Conservation (phyloP, 1,140 invertebrate species). For the Pteromalus puparum region DNA sequence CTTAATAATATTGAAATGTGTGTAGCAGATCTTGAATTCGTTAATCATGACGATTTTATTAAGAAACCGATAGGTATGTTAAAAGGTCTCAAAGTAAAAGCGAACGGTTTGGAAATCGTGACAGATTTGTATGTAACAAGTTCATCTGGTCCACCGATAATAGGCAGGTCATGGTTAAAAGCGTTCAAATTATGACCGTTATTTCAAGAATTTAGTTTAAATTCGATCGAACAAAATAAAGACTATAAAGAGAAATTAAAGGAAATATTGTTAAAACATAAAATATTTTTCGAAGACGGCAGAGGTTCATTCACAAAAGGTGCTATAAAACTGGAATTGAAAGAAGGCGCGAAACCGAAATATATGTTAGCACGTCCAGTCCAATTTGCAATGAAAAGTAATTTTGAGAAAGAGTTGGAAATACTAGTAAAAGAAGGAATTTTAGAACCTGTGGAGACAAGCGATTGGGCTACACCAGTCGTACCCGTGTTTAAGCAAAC, state of each 20-base stretch:
- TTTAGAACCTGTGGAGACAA: background rate
- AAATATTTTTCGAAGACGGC: background rate
- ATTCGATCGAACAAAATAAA: background rate
- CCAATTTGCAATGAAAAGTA: too few species aligned
- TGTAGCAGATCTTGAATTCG: too few species aligned
- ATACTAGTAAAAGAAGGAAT: constrained; percentile 51
- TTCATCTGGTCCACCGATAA: too few species aligned
- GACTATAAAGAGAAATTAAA: constrained; percentile 1
- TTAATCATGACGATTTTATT: too few species aligned
- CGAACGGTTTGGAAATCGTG: too few species aligned
- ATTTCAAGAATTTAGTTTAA: background rate
- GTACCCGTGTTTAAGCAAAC: background rate
- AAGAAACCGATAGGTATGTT: too few species aligned
- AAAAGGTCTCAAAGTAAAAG: too few species aligned
- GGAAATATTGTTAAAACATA: background rate
- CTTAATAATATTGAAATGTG: too few species aligned
- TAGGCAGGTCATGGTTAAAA: background rate
- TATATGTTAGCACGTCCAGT: constrained; percentile 60
- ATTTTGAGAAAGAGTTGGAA: constrained; percentile 43
- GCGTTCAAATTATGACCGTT: background rate
- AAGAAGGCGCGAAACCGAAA: constrained; percentile 56
- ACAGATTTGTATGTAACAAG: too few species aligned
- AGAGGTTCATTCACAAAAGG: constrained; percentile 29
- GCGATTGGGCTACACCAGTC: background rate
- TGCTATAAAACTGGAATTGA: constrained; percentile 43